Base-by-base conservation (phyloP, 2,888 invertebrate species). In the Eurytoma californica region DNA sequence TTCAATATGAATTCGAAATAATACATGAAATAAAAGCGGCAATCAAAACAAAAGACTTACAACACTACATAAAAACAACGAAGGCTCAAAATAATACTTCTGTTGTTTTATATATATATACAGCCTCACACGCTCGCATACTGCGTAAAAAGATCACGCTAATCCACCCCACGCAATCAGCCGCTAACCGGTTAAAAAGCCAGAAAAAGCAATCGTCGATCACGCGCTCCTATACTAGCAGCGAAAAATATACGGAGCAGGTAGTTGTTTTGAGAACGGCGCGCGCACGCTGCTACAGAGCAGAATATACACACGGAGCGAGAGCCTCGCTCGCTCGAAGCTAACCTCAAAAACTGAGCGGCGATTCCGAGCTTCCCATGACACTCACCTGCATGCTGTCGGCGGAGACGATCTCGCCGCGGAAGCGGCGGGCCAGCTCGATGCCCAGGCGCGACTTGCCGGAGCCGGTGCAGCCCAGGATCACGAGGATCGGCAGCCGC, bases 361-460 rank as follows among this genome's bases (percentile, higher is more conserved):
- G 5, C 28, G 13, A 4, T 61, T 2, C 5, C 16, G 12, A 12
- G 1, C 51, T 5, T 28, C 4, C n/a, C 16, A 4, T 2, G 2
- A 24, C 14, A 55, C 80, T 67, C 86, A 97, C 97, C 94, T 99
- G 99, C 98, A 99, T 99, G 24, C 99, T 98, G 93, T 99, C 99
- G 0, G 98, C 98, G 87, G 98, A 98, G 80, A 99, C 96, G 78
- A 99, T 95, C 93, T 99, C 98, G 39, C 97, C 96, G 83, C 92
- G 92, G 90, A 96, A 97, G 88, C 92, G 94, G 86, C 94, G 93
- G 0, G 98, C 98, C 83, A 99, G 91, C 92, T 98, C 96, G 79
- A 99, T 92, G 77, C 97, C 96, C 84, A 99, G 92, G 91, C 98
- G 98, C 0, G 99, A 98, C 92, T 99, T 99, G 77, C 99, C 99